Conservation (phyloP, 2,888 invertebrate genomes). For the Sarcophaga subvicina region DNA sequence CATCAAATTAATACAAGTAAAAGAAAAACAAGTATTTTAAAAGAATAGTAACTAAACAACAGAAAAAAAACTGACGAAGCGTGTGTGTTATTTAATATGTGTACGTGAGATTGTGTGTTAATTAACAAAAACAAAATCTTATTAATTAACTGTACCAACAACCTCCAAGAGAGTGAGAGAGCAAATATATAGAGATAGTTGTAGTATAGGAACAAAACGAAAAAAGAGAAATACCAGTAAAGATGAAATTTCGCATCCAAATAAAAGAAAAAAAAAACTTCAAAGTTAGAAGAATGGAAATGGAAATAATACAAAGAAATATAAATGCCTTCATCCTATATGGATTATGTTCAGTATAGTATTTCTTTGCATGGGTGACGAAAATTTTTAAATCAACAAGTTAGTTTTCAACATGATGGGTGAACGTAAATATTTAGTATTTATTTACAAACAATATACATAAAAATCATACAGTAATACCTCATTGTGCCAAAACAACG, state of each 20-base stretch:
- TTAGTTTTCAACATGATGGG: background rate
- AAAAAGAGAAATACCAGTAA: constrained; percentile 11
- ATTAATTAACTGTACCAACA: constrained; percentile 37
- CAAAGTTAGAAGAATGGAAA: background rate
- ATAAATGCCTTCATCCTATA: background rate
- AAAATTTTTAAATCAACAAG: no score
- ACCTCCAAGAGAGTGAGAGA: constrained; percentile 35
- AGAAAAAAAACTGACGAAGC: constrained; percentile 79
- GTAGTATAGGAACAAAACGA: constrained; percentile 31
- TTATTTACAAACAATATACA: constrained; percentile 13
- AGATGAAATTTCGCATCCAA: background rate
- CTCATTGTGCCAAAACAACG: constrained; percentile 65
- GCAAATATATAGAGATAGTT: constrained; percentile 20
- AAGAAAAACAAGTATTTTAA: constrained; percentile 8
- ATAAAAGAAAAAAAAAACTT: background rate
- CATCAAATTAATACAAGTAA: constrained; percentile 17
- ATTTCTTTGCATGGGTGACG: no score
- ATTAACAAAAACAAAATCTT: constrained; percentile 69
- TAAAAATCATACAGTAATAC: constrained; percentile 43
- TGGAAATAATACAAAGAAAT: background rate
- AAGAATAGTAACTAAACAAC: constrained; percentile 58
- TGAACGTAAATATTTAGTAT: constrained; percentile 3
- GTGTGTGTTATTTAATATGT: constrained; percentile 74
- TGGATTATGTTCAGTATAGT: background rate
- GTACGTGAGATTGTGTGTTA: constrained; percentile 73